Percentiles rank a stretch among this genome's conserved stretches.
Evolutionary conservation across 2,888 invertebrate species (phyloP).

Genomic region (Diadegma fenestrale): DNA sequence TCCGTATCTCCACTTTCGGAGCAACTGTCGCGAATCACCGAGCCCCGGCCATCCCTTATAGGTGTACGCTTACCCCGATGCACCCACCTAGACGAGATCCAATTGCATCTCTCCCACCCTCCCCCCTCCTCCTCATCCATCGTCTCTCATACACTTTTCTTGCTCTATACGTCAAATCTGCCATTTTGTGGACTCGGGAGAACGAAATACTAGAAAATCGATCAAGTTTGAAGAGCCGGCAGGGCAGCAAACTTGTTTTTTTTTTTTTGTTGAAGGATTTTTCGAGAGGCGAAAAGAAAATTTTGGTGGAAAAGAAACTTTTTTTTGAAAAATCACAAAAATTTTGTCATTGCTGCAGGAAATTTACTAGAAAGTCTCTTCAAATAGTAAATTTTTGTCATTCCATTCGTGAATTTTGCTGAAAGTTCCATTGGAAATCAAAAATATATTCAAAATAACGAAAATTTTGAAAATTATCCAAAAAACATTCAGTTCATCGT

Average conservation of each 20-base stretch:
- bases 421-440: no score
- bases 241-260: not conserved
- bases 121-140: not conserved
- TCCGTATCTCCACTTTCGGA: slow-evolving; percentile 12
- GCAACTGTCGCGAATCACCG: slow-evolving; percentile 35
- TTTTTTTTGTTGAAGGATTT: not conserved
- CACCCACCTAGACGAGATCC: slow-evolving; percentile 23
- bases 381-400: no score
- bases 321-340: no score
- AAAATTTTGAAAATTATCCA: no score
- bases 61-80: slow-evolving; percentile 33
- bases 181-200: slow-evolving; percentile 32
- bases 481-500: no score
- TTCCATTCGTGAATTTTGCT: no score
- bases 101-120: slow-evolving; percentile 3
- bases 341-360: no score
- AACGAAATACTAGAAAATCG: not conserved
- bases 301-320: no score
- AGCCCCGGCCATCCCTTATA: slow-evolving; percentile 44
- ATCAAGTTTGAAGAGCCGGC: not conserved
- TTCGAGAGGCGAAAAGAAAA: no score
- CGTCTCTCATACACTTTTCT: not conserved
- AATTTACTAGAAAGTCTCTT: no score
- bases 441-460: no score
- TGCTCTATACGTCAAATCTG: not conserved